phyloP scores from a whole-genome alignment of 1,140 invertebrate species.

The Portunus trituberculatus region DNA sequence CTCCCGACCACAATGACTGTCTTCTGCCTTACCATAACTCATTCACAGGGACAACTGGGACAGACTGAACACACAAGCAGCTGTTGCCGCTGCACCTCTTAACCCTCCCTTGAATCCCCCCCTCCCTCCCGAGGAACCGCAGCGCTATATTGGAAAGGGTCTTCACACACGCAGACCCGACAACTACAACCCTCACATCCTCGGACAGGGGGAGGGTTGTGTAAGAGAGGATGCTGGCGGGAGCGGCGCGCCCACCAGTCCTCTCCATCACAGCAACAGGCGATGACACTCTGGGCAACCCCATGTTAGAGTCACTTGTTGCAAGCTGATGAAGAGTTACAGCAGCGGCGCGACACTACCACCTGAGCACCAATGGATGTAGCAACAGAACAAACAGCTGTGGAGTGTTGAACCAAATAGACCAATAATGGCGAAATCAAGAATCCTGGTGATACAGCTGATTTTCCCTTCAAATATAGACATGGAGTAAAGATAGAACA shows the following conservation, averaged over 20 bases:
- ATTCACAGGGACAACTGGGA: background rate
- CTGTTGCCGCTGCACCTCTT: background rate
- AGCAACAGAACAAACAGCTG: background rate
- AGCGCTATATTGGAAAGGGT: background rate
- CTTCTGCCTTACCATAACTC: background rate
- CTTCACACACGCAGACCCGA: background rate
- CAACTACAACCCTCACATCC: background rate
- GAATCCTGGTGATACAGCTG: too few species aligned
- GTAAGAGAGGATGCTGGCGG: background rate
- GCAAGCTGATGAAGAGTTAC: conserved; percentile 35
- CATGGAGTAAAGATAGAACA: background rate
- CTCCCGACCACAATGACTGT: background rate
- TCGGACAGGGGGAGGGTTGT: background rate
- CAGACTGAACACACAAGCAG: background rate
- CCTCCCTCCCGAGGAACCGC: background rate
- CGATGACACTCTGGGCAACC: background rate
- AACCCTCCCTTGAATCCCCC: background rate
- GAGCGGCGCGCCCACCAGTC: background rate
- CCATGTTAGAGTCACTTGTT: conserved; percentile 27
- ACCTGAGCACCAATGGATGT: conserved; percentile 17
- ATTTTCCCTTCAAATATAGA: background rate
- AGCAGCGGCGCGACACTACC: conserved; percentile 4
- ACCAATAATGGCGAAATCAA: background rate
- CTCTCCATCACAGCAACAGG: conserved; percentile 28
- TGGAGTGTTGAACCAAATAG: background rate